phyloP scores from a whole-genome alignment of 2,113 vertebrate species.

The Oryzias curvinotus region DNA sequence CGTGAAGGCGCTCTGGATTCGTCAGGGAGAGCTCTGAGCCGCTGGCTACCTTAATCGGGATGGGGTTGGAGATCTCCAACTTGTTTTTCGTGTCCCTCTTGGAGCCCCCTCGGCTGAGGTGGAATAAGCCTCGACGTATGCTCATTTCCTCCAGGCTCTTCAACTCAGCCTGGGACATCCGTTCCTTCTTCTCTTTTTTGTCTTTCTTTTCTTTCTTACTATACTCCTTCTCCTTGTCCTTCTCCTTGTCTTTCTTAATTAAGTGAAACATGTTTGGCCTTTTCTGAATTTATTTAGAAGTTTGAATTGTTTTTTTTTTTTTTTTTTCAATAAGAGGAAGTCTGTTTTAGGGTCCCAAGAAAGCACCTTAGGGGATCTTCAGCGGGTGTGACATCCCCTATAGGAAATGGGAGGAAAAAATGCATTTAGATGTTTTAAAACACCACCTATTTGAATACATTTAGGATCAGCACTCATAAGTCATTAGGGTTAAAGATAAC shows the following conservation, averaged over 20 bases:
- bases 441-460: too few relatives aligned
- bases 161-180: constrained; percentile 92
- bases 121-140: constrained; percentile 90
- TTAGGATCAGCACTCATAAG: too few relatives aligned
- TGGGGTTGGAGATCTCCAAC: constrained; percentile 93
- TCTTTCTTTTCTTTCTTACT: constrained; percentile 90
- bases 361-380: not conserved
- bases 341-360: constrained; percentile 1
- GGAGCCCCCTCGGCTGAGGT: constrained; percentile 86
- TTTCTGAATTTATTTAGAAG: constrained; percentile 20
- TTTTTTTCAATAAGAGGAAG: constrained; percentile 1
- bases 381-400: constrained; percentile 7
- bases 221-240: constrained; percentile 78
- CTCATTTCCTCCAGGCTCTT: constrained; percentile 96
- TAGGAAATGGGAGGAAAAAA: not conserved
- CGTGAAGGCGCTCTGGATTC: constrained; percentile 76
- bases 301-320: constrained; percentile 9
- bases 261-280: constrained; percentile 82
- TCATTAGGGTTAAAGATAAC: too few relatives aligned
- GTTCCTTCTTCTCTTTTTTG: constrained; percentile 94
- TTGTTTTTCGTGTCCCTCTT: constrained; percentile 86
- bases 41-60: constrained; percentile 91
- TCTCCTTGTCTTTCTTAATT: constrained; percentile 92
- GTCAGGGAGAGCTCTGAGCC: constrained; percentile 86
- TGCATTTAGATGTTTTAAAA: too few relatives aligned